Percentiles rank a stretch among this genome's conserved stretches.
Evolutionary conservation across 2,888 invertebrate species (phyloP).

Genomic region (Dascillus cervinus): DNA sequence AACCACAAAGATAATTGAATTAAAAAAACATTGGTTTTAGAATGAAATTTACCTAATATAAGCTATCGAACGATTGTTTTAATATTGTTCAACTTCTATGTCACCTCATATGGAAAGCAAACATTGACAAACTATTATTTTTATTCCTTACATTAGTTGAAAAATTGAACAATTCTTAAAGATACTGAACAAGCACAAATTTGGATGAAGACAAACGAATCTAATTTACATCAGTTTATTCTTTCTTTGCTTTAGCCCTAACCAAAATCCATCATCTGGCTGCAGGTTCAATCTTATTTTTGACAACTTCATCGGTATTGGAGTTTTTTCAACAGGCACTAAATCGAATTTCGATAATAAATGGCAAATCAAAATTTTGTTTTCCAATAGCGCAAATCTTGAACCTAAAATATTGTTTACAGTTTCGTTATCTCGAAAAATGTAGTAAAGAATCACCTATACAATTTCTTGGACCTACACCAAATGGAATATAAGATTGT

Average conservation of each 20-base stretch:
- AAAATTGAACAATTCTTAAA: too few species aligned
- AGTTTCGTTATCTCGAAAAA: background rate
- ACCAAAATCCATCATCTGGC: conserved; percentile 34
- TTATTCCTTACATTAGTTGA: too few species aligned
- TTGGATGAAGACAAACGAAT: too few species aligned
- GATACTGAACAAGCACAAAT: too few species aligned
- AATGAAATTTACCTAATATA: too few species aligned
- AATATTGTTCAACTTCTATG: too few species aligned
- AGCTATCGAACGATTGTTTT: too few species aligned
- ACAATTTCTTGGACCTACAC: conserved; percentile 40
- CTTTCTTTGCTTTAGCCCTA: conserved; percentile 15
- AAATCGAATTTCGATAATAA: conserved; percentile 33
- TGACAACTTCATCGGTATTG: conserved; percentile 23
- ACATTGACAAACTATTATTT: too few species aligned
- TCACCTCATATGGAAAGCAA: too few species aligned
- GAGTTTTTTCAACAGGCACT: conserved; percentile 17
- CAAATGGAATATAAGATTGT: conserved; percentile 49
- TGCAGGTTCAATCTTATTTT: conserved; percentile 36
- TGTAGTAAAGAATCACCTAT: conserved; percentile 28
- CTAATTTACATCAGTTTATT: too few species aligned
- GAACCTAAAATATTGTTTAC: conserved; percentile 23
- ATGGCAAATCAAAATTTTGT: conserved; percentile 36
- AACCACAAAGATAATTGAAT: too few species aligned
- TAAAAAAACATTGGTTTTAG: too few species aligned
- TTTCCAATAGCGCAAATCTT: conserved; percentile 37